A percentile compares a stretch with the other conserved stretches of the same genome.
Conservation (phyloP, 2,797 vertebrate species). For the Tauraco hartlaubi region DNA sequence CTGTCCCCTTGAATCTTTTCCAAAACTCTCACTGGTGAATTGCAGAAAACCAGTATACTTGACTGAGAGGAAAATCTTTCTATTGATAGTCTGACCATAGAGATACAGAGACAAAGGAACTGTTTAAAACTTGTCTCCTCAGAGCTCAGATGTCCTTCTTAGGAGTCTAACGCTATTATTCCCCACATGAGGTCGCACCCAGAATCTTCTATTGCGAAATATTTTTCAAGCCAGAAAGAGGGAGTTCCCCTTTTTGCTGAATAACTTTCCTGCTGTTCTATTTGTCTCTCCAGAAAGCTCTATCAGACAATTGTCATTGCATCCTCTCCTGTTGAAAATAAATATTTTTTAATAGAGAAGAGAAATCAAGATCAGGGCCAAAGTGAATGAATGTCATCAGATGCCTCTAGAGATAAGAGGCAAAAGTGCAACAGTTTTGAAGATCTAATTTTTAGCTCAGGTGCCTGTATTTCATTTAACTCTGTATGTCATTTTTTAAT, state of each 20-base stretch:
- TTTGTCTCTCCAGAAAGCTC: background rate
- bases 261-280: background rate
- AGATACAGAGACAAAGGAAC: background rate
- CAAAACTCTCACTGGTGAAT: background rate
- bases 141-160: background rate
- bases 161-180: background rate
- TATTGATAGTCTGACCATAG: background rate
- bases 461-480: background rate
- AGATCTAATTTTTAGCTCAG: background rate
- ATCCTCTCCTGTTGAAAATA: background rate
- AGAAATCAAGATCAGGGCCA: background rate
- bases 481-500: background rate
- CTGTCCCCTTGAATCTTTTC: background rate
- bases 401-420: background rate
- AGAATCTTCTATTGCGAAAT: background rate
- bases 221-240: background rate
- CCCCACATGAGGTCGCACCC: fast-evolving
- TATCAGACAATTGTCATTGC: background rate
- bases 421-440: background rate
- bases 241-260: background rate
- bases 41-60: background rate
- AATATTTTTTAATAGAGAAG: background rate
- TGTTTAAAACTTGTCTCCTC: background rate
- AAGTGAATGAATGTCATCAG: background rate
- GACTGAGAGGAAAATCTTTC: background rate